A percentile compares a stretch with the other conserved stretches of the same genome.
phyloP scores from a whole-genome alignment of 2,113 vertebrate genomes.

The Pongo pygmaeus region DNA sequence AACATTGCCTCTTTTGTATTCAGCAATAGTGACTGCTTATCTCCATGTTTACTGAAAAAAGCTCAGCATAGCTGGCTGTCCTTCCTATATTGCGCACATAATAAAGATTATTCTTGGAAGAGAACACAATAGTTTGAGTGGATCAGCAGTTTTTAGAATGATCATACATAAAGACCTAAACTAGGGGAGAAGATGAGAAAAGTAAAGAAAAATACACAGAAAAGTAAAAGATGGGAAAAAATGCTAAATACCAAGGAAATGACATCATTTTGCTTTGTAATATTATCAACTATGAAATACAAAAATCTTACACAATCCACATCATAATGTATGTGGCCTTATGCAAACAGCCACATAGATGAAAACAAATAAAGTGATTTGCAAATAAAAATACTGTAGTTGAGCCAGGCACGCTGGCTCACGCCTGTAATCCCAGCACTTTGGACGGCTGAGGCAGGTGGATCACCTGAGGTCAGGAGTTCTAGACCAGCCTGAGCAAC shows the following conservation, averaged over 20 bases:
- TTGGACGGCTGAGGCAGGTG: too few relatives aligned
- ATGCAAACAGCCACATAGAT: neutral
- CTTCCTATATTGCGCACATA: constrained; percentile 10
- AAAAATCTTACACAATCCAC: neutral
- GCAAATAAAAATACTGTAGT: neutral
- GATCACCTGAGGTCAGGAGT: too few relatives aligned
- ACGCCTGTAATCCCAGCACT: too few relatives aligned
- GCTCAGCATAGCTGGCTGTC: constrained; percentile 21
- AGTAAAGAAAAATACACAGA: constrained; percentile 35
- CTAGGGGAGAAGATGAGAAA: neutral
- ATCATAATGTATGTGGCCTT: neutral
- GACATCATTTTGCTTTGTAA: neutral
- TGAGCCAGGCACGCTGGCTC: too few relatives aligned
- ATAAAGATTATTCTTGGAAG: constrained; percentile 64
- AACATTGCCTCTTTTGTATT: constrained; percentile 42
- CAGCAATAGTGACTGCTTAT: constrained; percentile 51
- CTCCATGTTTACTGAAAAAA: constrained; percentile 48
- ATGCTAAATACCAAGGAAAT: neutral
- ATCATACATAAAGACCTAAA: constrained; percentile 29
- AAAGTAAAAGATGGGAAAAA: neutral
- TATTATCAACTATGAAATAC: neutral
- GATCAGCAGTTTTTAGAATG: constrained; percentile 65
- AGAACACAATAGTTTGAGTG: constrained; percentile 57
- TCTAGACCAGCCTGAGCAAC: too few relatives aligned
- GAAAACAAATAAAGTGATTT: neutral